Percentiles rank a stretch among this genome's conserved stretches.
Evolutionary conservation across 2,888 invertebrate species (phyloP).

Genomic region (Harpagoxenus sublaevis): DNA sequence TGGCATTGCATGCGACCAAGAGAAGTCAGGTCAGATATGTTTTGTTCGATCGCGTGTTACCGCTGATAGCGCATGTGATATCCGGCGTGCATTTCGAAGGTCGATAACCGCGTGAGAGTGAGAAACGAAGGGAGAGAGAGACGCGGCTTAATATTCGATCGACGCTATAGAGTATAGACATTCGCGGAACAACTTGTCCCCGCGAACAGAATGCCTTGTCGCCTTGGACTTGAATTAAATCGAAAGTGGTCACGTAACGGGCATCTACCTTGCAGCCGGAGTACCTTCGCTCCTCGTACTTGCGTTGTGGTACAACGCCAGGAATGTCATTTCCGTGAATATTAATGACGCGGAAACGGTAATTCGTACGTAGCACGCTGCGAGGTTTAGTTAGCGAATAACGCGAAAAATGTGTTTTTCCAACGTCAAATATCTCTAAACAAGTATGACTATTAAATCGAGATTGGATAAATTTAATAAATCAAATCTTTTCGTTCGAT

Average conservation of each 20-base stretch:
- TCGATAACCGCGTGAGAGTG: constrained; percentile 39
- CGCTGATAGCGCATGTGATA: constrained; percentile 28
- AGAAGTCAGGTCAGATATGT: background rate
- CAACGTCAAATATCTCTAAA: background rate
- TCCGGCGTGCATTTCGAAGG: constrained; percentile 39
- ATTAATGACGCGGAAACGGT: constrained; percentile 19
- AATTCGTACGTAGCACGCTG: background rate
- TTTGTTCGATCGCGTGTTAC: constrained; percentile 25
- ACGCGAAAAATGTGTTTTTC: background rate
- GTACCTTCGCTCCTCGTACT: constrained; percentile 13
- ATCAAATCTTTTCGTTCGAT: background rate
- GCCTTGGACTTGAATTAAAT: constrained; percentile 63
- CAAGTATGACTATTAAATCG: background rate
- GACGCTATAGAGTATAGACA: constrained; percentile 39
- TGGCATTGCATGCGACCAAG: background rate
- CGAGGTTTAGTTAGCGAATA: background rate
- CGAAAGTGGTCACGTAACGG: constrained; percentile 60
- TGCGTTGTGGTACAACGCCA: background rate
- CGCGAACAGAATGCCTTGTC: constrained; percentile 24
- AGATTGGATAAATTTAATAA: background rate
- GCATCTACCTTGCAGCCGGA: constrained; percentile 45
- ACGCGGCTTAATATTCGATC: constrained; percentile 44
- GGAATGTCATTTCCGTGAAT: constrained; percentile 28
- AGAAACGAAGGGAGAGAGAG: constrained; percentile 1
- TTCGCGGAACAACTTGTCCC: constrained; percentile 48